Conservation (phyloP, 1,140 invertebrate species). For the Chlorops oryzae region DNA sequence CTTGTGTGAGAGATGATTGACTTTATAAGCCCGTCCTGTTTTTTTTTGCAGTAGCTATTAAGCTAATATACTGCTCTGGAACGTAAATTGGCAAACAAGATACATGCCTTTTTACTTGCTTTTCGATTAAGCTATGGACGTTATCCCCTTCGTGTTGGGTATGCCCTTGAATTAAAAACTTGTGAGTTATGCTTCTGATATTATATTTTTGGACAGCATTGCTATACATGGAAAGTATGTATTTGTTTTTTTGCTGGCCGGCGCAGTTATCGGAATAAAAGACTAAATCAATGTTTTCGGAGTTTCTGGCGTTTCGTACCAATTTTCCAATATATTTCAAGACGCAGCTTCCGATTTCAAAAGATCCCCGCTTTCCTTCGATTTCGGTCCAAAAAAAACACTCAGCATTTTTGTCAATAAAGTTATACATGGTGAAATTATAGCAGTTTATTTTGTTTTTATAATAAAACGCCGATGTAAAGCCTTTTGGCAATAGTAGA, state of each 20-base stretch:
- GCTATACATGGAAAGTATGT: slow-evolving; percentile 8
- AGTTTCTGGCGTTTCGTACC: neutral
- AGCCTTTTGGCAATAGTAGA: slow-evolving; percentile 33
- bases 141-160: slow-evolving; percentile 7
- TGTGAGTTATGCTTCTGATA: slow-evolving; percentile 5
- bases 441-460: slow-evolving; percentile 37
- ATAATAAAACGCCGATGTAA: slow-evolving; percentile 43
- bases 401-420: slow-evolving; percentile 1
- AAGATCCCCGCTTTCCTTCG: slow-evolving; percentile 8
- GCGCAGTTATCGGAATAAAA: slow-evolving; percentile 8
- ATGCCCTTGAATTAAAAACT: slow-evolving; percentile 8
- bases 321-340: slow-evolving; percentile 6
- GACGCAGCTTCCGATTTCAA: slow-evolving; percentile 8
- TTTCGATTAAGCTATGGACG: slow-evolving; percentile 3
- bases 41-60: too few relatives aligned
- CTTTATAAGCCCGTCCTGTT: too few relatives aligned
- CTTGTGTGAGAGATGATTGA: too few relatives aligned
- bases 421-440: slow-evolving; percentile 27
- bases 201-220: slow-evolving; percentile 7
- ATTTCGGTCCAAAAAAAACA: slow-evolving; percentile 10
- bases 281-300: neutral
- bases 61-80: too few relatives aligned
- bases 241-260: slow-evolving; percentile 10
- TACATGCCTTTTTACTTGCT: too few relatives aligned
- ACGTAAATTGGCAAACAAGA: too few relatives aligned